A percentile compares a stretch with the other conserved stretches of the same genome.
Conservation (phyloP, 2,113 vertebrate species). For the Physeter macrocephalus region DNA sequence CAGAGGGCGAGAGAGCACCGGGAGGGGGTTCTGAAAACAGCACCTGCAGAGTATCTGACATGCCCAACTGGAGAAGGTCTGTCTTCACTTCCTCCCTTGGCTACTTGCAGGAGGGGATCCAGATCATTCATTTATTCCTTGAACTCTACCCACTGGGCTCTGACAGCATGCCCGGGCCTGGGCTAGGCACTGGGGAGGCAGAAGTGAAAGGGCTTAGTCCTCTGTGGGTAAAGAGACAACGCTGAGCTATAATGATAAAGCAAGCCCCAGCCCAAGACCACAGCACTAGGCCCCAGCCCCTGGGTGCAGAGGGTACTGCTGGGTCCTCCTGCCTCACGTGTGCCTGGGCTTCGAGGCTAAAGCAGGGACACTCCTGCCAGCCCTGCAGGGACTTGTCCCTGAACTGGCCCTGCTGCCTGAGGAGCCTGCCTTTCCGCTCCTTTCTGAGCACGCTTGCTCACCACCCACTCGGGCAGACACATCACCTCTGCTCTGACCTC, state of each 20-base stretch:
- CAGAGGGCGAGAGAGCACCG: background rate
- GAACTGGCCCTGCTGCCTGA: background rate
- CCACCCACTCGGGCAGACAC: background rate
- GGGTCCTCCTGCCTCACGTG: background rate
- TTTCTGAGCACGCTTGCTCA: background rate
- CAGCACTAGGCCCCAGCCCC: background rate
- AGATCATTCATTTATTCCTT: background rate
- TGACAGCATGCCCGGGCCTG: background rate
- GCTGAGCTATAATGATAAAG: background rate
- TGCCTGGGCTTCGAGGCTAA: background rate
- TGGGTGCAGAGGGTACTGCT: background rate
- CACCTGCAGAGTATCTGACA: too few species aligned
- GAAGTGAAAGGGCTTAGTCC: background rate
- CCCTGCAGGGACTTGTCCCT: conserved; percentile 40
- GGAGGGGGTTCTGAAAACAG: background rate
- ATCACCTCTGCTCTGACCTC: background rate
- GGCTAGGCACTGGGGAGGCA: background rate
- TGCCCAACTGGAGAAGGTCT: background rate
- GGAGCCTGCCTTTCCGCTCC: conserved; percentile 34
- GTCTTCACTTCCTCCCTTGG: background rate
- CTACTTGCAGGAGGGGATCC: background rate
- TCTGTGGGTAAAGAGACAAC: background rate
- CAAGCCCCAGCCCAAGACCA: background rate
- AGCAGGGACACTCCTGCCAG: background rate
- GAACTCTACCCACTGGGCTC: background rate